Conservation (phyloP, 2,888 invertebrate genomes). For the Diaprepes abbreviatus region DNA sequence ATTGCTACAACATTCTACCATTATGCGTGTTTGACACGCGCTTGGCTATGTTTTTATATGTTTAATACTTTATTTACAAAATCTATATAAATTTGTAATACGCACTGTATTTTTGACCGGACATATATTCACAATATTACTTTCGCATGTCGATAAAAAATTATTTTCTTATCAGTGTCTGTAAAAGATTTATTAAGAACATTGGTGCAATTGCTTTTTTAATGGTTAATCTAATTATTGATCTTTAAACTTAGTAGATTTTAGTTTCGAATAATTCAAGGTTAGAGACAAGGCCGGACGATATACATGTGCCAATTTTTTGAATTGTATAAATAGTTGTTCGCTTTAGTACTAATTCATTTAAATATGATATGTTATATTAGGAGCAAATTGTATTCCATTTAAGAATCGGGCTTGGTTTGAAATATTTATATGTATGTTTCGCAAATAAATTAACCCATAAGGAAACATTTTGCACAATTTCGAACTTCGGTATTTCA, state of each 20-base stretch:
- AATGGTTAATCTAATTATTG: not conserved
- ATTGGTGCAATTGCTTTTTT: not conserved
- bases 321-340: conserved; percentile 4
- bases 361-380: not conserved
- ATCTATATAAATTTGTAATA: no score
- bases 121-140: no score
- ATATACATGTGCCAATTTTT: conserved; percentile 12
- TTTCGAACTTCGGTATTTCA: no score
- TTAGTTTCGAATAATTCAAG: not conserved
- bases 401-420: no score
- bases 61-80: no score
- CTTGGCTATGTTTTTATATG: no score
- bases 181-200: not conserved
- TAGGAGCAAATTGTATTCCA: not conserved
- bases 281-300: conserved; percentile 3
- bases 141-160: not conserved
- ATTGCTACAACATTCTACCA: no score
- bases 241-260: conserved; percentile 5
- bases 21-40: no score
- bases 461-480: no score
- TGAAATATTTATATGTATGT: no score
- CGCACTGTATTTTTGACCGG: no score
- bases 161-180: conserved; percentile 6
- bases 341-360: not conserved
- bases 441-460: no score